A percentile compares a stretch with the other conserved stretches of the same genome.
Conservation (phyloP, 2,113 vertebrate genomes). For the Austrofundulus limnaeus region DNA sequence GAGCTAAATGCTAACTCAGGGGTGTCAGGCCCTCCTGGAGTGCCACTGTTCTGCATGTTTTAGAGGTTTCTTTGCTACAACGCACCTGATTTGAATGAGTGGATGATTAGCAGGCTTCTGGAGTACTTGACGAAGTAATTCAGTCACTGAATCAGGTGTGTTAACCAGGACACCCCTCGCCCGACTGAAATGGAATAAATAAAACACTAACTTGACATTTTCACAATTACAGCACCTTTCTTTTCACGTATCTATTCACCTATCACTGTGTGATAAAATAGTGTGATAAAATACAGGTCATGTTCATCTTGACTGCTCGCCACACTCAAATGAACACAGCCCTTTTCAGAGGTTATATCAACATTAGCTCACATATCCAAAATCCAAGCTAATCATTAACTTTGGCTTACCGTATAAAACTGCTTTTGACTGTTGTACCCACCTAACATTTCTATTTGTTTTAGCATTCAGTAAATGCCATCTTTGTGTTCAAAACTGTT, state of each 20-base stretch:
- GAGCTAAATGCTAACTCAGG: too few relatives aligned
- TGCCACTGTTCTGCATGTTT: too few relatives aligned
- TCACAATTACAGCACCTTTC: not conserved
- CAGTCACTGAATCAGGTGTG: too few relatives aligned
- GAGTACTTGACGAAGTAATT: too few relatives aligned
- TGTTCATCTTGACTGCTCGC: constrained; percentile 17
- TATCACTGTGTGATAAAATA: not conserved
- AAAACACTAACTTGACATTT: too few relatives aligned
- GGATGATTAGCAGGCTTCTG: too few relatives aligned
- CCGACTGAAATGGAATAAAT: too few relatives aligned
- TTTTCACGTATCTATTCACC: not conserved
- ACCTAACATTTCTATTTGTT: not conserved
- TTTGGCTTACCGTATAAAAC: not conserved
- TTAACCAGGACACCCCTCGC: too few relatives aligned
- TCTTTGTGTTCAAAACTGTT: not conserved
- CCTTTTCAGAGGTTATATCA: constrained; percentile 61
- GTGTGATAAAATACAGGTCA: not conserved
- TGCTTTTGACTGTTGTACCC: not conserved
- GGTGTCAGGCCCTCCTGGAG: too few relatives aligned
- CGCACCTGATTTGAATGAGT: too few relatives aligned
- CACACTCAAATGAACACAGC: constrained; percentile 18
- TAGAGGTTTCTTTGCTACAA: too few relatives aligned
- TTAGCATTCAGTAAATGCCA: too few relatives aligned
- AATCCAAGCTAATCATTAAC: constrained; percentile 65
- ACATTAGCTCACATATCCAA: constrained; percentile 49